A percentile compares a stretch with the other conserved stretches of the same genome.
Conservation (phyloP, 2,113 vertebrate species). For the Peromyscus leucopus region DNA sequence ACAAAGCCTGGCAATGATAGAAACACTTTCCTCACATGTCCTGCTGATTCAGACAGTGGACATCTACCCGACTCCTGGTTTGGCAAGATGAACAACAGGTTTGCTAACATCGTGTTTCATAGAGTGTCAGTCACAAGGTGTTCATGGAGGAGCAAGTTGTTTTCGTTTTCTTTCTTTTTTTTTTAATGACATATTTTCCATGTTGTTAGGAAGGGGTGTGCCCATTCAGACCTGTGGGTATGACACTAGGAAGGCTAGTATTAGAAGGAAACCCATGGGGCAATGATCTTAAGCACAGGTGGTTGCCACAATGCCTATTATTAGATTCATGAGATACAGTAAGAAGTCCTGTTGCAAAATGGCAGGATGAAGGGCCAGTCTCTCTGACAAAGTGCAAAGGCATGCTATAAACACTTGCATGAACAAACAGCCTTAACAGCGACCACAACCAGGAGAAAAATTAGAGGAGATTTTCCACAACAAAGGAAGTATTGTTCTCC, state of each 20-base stretch:
- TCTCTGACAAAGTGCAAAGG: constrained; percentile 62
- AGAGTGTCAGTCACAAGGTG: constrained; percentile 58
- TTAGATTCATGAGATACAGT: constrained; percentile 66
- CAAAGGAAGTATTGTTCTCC: constrained; percentile 72
- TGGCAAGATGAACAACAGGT: constrained; percentile 75
- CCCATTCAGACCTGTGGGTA: constrained; percentile 28
- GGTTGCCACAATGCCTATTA: constrained; percentile 75
- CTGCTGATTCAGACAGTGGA: constrained; percentile 80
- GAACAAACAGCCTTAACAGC: constrained; percentile 68
- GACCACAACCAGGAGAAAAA: constrained; percentile 70
- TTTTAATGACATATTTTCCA: constrained; percentile 82
- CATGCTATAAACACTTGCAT: constrained; percentile 78
- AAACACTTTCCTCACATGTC: constrained; percentile 84
- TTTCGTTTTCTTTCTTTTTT: constrained; percentile 52
- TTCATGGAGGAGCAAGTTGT: constrained; percentile 70
- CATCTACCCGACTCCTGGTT: constrained; percentile 26
- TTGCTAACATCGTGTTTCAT: constrained; percentile 39
- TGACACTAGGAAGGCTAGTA: constrained; percentile 50
- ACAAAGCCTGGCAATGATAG: constrained; percentile 74
- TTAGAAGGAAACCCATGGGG: constrained; percentile 73
- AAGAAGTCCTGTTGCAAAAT: constrained; percentile 73
- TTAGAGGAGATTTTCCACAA: constrained; percentile 76
- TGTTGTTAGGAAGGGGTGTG: constrained; percentile 75
- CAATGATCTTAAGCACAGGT: constrained; percentile 78
- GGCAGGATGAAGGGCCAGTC: constrained; percentile 61